A percentile compares a stretch with the other conserved stretches of the same genome.
phyloP scores from a whole-genome alignment of 2,888 invertebrate species.

The Xanthia icteritia region DNA sequence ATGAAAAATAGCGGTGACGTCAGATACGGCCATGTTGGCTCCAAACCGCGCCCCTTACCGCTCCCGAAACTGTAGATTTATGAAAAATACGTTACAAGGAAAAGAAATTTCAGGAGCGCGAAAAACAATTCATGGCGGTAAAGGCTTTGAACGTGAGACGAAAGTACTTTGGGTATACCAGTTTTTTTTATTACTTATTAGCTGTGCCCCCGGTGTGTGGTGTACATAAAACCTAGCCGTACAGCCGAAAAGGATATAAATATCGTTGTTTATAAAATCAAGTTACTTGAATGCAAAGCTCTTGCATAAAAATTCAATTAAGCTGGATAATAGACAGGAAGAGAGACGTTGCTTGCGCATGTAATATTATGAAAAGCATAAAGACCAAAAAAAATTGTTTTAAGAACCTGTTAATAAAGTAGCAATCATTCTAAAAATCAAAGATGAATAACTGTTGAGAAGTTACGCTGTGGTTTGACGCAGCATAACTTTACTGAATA shows the following conservation, averaged over 20 bases:
- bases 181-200: not conserved
- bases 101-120: constrained; percentile 6
- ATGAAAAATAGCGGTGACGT: constrained; percentile 67
- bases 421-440: not conserved
- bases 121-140: constrained; percentile 8
- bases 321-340: too few species aligned
- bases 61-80: constrained; percentile 52
- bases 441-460: constrained; percentile 1
- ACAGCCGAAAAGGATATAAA: not conserved
- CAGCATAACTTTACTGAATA: constrained; percentile 31
- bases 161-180: not conserved
- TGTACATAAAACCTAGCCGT: too few species aligned
- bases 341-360: too few species aligned
- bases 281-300: too few species aligned
- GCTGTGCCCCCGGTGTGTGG: not conserved
- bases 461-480: not conserved
- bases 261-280: too few species aligned
- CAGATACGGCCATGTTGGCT: constrained; percentile 50
- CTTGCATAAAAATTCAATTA: too few species aligned
- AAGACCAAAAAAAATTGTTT: not conserved
- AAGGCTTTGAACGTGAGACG: constrained; percentile 12
- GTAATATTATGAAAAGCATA: too few species aligned
- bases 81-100: constrained; percentile 37
- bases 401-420: not conserved
- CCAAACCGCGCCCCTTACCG: constrained; percentile 49